Base-by-base conservation (phyloP, 2,797 vertebrate genomes). In the Cyclopterus lumpus region DNA sequence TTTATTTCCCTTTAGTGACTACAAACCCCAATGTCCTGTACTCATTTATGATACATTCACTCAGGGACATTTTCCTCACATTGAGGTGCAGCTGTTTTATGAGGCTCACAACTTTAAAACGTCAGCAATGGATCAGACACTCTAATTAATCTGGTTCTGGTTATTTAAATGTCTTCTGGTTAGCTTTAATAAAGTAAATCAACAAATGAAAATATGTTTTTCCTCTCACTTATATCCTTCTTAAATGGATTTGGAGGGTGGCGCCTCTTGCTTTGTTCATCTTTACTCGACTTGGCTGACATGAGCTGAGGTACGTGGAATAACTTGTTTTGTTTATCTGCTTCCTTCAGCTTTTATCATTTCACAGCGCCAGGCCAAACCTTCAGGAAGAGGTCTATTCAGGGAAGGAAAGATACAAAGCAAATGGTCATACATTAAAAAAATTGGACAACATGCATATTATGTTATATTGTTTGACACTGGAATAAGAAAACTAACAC, bases 271-370 rank as follows among this genome's bases (percentile, higher is more conserved):
- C 36, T 54, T 68, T 65, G 14, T 24, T 28, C 26, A 22, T 34
- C 34, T 65, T 60, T 32, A 59, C 73, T 30, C 1, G 1, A 22
- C 49, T n/a, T 60, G 18, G 10, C 26, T 54, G 46, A 24, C 15
- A 10, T 64, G 42, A 78, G 55, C 46, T 34, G 14, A 65, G 51
- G 79, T 57, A 90, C 73, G 76, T 68, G n/a, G 77, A 72, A 34
- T 48, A 75, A 75, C 73, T 59, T 48, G 77, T 71, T 73, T 54
- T 54, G 12, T 24, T 20, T 24, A 30, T 75, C 6, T 44, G 5
- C 46, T 34, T 79, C 44, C 44, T 73, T n/a, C 2, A 7, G 32
- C 18, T 28, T 51, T 51, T 32, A 42, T 64, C 32, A 48, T 68
- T 40, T 49, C 10, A 62, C 14, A 62, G n/a, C 18, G 65, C 60